A percentile compares a stretch with the other conserved stretches of the same genome.
phyloP scores from a whole-genome alignment of 2,888 invertebrate genomes.

The Drymonia ruficornis region DNA sequence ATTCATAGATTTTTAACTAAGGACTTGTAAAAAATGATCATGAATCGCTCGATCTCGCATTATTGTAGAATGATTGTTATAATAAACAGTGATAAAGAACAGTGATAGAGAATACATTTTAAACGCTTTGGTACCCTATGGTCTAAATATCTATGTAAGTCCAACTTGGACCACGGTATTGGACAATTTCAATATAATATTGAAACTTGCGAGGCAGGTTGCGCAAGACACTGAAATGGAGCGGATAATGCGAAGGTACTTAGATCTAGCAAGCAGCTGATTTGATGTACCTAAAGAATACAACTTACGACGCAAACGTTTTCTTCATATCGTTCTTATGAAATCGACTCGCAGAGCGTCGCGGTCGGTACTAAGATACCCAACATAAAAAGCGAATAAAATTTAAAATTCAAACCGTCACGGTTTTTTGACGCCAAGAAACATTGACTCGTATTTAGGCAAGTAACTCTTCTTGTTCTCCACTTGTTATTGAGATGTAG shows the following conservation, averaged over 20 bases:
- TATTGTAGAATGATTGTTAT: background rate
- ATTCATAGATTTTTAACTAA: constrained; percentile 8
- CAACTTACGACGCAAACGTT: constrained; percentile 7
- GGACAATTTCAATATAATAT: too few relatives aligned
- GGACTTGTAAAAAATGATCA: constrained; percentile 3
- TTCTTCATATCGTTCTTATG: constrained; percentile 6
- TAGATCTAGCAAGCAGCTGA: background rate
- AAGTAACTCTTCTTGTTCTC: constrained; percentile 2
- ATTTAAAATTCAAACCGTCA: constrained; percentile 19
- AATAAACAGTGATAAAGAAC: background rate
- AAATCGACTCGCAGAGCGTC: constrained; percentile 5
- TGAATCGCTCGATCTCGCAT: background rate
- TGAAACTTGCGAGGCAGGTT: background rate
- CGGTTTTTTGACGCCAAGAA: constrained; percentile 17
- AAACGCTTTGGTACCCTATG: too few relatives aligned
- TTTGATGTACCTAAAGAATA: constrained; percentile 9
- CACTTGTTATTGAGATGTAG: background rate
- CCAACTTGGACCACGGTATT: too few relatives aligned
- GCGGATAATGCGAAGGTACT: constrained; percentile 21
- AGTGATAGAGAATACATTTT: constrained; percentile 3
- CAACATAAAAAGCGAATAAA: constrained; percentile 14
- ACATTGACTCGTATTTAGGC: constrained; percentile 6
- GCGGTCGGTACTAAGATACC: constrained; percentile 1
- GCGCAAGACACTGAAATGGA: constrained; percentile 20
- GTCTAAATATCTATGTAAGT: too few relatives aligned